Base-by-base conservation (phyloP, 2,888 invertebrate genomes). In the Sminthurides aquaticus region DNA sequence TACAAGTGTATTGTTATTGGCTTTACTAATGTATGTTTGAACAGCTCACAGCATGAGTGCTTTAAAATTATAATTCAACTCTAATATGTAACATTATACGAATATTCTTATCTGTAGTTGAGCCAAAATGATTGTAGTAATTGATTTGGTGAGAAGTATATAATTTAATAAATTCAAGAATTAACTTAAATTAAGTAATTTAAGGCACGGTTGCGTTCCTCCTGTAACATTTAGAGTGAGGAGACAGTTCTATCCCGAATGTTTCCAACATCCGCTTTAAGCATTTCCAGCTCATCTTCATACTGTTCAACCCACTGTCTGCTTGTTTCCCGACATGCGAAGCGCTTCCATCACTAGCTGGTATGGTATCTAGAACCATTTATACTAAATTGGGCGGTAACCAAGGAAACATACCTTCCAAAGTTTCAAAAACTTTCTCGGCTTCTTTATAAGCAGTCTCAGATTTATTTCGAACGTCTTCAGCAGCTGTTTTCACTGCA, bases 371-470 rank as follows among this genome's bases (percentile, higher is more conserved):
- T n/a, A n/a, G n/a, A n/a, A n/a, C n/a, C n/a, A n/a, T n/a, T n/a
- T n/a, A n/a, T n/a, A n/a, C n/a, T n/a, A n/a, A n/a, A n/a, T n/a
- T n/a, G n/a, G n/a, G n/a, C n/a, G n/a, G n/a, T n/a, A n/a, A n/a
- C n/a, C n/a, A n/a, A n/a, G n/a, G n/a, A n/a, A n/a, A 34, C 43
- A 15, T 77, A 86, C 86, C 84, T 78, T 85, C 83, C 24, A 91
- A 80, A 25, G 88, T 89, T 69, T 87, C 83, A 68, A 88, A 85
- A 0, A 92, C 93, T 61, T 87, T 85, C 75, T 88, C 86, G 2
- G 90, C 93, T 76, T 90, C 89, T 69, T 84, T 83, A 5, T 91
- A 80, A 0, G 89, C 91, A 72, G 85, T 85, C 75, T 95, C 91
- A 1, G 94, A 94, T 60, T 88, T 84, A 64, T 87, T 84, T 0